These are phyloP conservation scores for Apis mellifera DNA, from an alignment of 1,140 invertebrate species.

Conservation along the genomic window Amel_HAv3.1 CM009936.2:3841001-3841500, in stretches of 20 bases:
- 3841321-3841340: no score
- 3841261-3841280: slow-evolving; percentile 24
- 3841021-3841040: slow-evolving; percentile 46
- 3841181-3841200: slow-evolving; percentile 38
- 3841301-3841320: no score
- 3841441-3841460: no score
- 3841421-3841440: no score
- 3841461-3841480: background rate
- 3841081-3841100: slow-evolving; percentile 35
- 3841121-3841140: background rate
- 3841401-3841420: no score
- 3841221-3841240: slow-evolving; percentile 29
- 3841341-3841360: no score
- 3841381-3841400: no score
- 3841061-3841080: slow-evolving; percentile 54
- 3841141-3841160: slow-evolving; percentile 47
- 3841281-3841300: background rate
- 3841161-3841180: slow-evolving; percentile 34
- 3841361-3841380: no score
- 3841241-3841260: background rate
- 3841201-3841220: slow-evolving; percentile 19
- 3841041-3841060: slow-evolving; percentile 40
- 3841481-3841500: slow-evolving; percentile 6
- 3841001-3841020: slow-evolving; percentile 46
- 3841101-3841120: slow-evolving; percentile 3